phyloP scores from a whole-genome alignment of 2,113 vertebrate genomes.

The Passer montanus region DNA sequence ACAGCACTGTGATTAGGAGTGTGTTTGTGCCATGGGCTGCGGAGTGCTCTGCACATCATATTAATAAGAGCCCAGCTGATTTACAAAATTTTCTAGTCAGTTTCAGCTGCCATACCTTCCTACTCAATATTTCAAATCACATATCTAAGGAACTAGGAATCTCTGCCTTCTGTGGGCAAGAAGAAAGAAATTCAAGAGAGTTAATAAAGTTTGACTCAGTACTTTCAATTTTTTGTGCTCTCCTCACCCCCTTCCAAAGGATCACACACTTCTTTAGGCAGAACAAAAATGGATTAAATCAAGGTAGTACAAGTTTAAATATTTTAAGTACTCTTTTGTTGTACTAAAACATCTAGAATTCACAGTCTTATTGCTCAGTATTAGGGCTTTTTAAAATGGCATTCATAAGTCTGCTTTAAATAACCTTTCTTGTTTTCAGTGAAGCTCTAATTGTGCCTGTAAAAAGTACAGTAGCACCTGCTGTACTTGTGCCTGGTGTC shows the following conservation, averaged over 20 bases:
- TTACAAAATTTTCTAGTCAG: background rate
- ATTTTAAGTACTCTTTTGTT: constrained; percentile 21
- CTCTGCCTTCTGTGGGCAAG: background rate
- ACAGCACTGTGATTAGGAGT: background rate
- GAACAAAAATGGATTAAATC: constrained; percentile 16
- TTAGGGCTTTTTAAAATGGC: background rate
- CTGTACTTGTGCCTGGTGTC: background rate
- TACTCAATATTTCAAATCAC: background rate
- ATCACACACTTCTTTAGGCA: background rate
- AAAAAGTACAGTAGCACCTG: constrained; percentile 14
- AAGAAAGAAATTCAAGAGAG: background rate
- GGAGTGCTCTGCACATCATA: background rate
- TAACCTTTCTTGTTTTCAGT: background rate
- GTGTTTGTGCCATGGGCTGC: background rate
- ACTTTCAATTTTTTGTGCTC: background rate
- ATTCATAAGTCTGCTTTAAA: background rate
- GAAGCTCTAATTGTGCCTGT: background rate
- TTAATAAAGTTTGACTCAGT: background rate
- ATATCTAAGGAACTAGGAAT: background rate
- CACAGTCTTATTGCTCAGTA: background rate
- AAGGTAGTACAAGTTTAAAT: background rate
- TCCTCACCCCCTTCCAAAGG: background rate
- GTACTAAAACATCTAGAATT: background rate
- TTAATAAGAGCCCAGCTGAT: background rate
- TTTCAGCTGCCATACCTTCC: background rate